phyloP scores from a whole-genome alignment of 1,140 invertebrate species.

The Alviniconcha marisindica region DNA sequence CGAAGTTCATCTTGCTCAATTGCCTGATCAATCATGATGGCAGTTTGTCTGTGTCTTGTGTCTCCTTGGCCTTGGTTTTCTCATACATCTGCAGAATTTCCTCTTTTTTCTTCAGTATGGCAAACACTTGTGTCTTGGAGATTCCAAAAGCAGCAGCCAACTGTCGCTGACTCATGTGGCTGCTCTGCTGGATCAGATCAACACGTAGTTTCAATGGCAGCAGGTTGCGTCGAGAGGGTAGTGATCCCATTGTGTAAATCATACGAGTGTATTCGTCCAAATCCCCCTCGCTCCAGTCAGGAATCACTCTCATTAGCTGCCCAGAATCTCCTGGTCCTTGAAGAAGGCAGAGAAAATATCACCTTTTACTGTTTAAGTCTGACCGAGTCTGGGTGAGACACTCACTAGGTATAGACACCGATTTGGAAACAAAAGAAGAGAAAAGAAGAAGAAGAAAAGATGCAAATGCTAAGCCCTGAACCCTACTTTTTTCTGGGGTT shows the following conservation, averaged over 20 bases:
- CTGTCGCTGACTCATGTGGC: constrained; percentile 10
- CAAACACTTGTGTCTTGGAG: constrained; percentile 4
- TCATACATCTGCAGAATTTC: not conserved
- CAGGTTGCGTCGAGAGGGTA: not conserved
- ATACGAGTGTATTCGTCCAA: not conserved
- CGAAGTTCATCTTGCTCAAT: too few species aligned
- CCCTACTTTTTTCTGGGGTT: too few species aligned
- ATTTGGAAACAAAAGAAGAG: too few species aligned
- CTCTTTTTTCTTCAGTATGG: not conserved
- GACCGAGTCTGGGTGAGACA: too few species aligned
- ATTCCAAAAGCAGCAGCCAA: not conserved
- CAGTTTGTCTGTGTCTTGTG: not conserved
- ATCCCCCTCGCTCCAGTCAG: not conserved
- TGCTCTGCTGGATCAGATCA: not conserved
- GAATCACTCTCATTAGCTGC: not conserved
- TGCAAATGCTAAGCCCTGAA: too few species aligned
- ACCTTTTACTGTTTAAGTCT: too few species aligned
- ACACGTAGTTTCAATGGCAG: not conserved
- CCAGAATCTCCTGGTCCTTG: not conserved
- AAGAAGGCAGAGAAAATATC: not conserved
- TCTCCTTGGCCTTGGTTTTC: not conserved
- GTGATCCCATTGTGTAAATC: not conserved
- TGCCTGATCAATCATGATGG: too few species aligned
- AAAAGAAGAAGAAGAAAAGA: too few species aligned
- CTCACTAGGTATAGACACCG: too few species aligned